Evolutionary conservation across 2,113 vertebrate species (phyloP), one percentile per base, ranked within the genome.

Genomic region (Strix uralensis): DNA sequence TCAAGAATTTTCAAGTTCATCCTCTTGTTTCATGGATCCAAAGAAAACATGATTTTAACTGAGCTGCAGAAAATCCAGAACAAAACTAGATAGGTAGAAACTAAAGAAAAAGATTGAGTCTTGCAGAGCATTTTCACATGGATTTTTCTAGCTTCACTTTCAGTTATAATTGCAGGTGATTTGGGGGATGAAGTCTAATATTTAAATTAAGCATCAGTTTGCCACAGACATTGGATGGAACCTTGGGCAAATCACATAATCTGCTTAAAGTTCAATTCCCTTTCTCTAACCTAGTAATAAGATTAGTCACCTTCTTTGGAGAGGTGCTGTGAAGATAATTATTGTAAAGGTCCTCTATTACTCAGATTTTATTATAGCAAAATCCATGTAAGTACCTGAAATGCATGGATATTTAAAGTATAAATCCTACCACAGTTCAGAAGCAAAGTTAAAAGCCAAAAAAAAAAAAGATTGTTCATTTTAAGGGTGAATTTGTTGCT

Each of bases 231-330:
- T 84, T 59, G 21, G 70, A 63, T 88, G 78, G 92, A 81, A 96
- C 84, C 66, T 86, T 96, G 92, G 59, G 69, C 42, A 93, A 92
- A 88, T 93, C 47, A 46, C 74, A 83, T 94, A 94, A 94, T 75
- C 78, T 88, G 55, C 80, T 88, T 86, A 86, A 94, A 89, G 86
- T 86, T 95, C 94, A 85, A 88, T 91, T 96, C 75, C 5, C 52
- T 90, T 88, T 97, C 73, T 84, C 44, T 85, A 89, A 63, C 58
- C 34, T 21, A 54, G 51, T 93, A 95, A 95, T 95, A 95, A 93
- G 91, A 97, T 96, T 95, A 96, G 87, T 88, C 90, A 92, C 78
- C 83, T 95, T 90, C 78, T 89, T 97, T 69, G 57, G 92, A 95
- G 87, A 87, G 63, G 63, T 96, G 81, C 92, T 91, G 51, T 65